phyloP scores from a whole-genome alignment of 2,113 vertebrate species.

The Leucoraja erinaceus region DNA sequence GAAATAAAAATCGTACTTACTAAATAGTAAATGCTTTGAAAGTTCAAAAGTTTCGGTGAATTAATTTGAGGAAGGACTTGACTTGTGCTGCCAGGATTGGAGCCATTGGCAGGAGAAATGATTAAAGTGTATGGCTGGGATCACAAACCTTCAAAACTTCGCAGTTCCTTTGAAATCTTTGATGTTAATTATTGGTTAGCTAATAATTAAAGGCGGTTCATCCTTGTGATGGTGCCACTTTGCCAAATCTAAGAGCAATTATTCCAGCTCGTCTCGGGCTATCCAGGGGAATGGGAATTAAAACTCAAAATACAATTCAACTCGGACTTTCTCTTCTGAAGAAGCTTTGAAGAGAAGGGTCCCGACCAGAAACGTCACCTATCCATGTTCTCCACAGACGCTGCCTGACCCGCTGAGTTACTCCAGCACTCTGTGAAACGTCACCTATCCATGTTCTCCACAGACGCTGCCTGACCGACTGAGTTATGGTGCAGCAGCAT shows the following conservation, averaged over 20 bases:
- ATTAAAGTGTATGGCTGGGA: slow-evolving; percentile 1
- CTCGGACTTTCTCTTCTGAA: neutral
- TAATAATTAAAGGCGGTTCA: slow-evolving; percentile 12
- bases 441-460: neutral
- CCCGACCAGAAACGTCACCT: too few species aligned
- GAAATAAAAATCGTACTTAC: neutral
- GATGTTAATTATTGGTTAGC: slow-evolving; percentile 24
- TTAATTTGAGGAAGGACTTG: neutral
- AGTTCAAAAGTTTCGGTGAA: slow-evolving; percentile 17
- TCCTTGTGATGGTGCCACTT: neutral
- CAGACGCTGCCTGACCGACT: too few species aligned
- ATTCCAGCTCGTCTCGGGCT: neutral
- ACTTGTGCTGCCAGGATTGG: slow-evolving; percentile 9
- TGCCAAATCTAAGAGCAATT: neutral
- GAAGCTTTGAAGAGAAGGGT: neutral
- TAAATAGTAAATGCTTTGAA: slow-evolving; percentile 21
- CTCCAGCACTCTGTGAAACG: too few species aligned
- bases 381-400: too few species aligned
- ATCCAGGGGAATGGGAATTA: neutral
- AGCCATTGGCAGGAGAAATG: neutral
- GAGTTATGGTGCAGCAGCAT: too few species aligned
- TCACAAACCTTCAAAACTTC: neutral
- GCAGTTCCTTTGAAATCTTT: slow-evolving; percentile 18
- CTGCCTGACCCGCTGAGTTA: too few species aligned
- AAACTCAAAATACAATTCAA: neutral